Conservation (phyloP, 2,113 vertebrate genomes). For the Spizaetus ornatus region DNA sequence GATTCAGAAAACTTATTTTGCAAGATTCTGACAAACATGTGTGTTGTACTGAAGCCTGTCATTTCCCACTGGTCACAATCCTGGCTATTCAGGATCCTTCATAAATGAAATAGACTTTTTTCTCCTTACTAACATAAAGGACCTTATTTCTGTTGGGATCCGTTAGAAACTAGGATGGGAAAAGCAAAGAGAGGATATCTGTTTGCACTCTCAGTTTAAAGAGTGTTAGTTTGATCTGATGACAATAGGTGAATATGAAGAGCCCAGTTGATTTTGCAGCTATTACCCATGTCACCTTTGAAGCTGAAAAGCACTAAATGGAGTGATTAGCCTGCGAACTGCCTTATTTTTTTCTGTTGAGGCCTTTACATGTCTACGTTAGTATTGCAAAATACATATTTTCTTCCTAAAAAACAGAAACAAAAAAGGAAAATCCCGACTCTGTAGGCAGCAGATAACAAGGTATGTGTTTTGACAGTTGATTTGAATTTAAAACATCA, state of each 20-base stretch:
- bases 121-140: background rate
- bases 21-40: background rate
- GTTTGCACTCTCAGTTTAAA: background rate
- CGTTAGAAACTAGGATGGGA: background rate
- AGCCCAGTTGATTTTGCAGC: background rate
- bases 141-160: background rate
- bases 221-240: background rate
- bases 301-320: background rate
- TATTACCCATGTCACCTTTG: background rate
- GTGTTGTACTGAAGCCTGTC: background rate
- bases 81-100: background rate
- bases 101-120: background rate
- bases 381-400: background rate
- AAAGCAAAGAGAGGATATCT: background rate
- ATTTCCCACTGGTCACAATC: background rate
- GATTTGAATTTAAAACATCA: background rate
- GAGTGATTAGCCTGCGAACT: background rate
- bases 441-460: background rate
- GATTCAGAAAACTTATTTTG: background rate
- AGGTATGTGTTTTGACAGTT: background rate
- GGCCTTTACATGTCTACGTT: background rate
- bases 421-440: background rate
- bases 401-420: background rate
- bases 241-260: background rate
- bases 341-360: background rate